phyloP scores from a whole-genome alignment of 2,888 invertebrate genomes.

The Nemotelus pantherinus region DNA sequence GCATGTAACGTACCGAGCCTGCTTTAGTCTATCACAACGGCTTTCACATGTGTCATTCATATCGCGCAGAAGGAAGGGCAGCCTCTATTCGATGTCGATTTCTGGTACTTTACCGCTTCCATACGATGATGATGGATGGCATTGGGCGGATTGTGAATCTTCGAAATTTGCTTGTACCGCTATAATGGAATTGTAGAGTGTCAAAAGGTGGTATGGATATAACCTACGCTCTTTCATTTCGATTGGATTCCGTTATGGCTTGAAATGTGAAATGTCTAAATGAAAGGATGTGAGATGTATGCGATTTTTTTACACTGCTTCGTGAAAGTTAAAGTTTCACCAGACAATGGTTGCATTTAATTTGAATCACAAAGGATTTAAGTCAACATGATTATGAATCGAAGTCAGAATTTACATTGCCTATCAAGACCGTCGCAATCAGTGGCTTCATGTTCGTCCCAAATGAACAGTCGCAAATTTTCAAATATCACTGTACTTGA shows the following conservation, averaged over 20 bases:
- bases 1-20: not conserved
- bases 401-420: not conserved
- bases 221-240: conserved; percentile 6
- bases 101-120: conserved; percentile 22
- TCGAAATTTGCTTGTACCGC: conserved; percentile 16
- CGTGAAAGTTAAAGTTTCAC: no score
- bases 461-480: no score
- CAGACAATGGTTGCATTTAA: no score
- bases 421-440: not conserved
- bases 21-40: no score
- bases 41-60: not conserved
- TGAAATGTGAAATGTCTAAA: no score
- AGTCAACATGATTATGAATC: no score
- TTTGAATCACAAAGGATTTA: no score
- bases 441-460: no score
- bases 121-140: conserved; percentile 24
- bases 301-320: no score
- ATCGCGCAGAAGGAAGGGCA: not conserved
- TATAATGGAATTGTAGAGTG: conserved; percentile 41
- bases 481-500: no score
- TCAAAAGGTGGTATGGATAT: conserved; percentile 27
- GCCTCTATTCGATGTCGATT: conserved; percentile 1
- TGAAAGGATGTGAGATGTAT: no score
- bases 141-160: conserved; percentile 14
- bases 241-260: not conserved